These are phyloP conservation scores for Protobothrops flavoviridis DNA, from an alignment of 2,113 vertebrate genomes.

Conservation along the genomic window DNA sequence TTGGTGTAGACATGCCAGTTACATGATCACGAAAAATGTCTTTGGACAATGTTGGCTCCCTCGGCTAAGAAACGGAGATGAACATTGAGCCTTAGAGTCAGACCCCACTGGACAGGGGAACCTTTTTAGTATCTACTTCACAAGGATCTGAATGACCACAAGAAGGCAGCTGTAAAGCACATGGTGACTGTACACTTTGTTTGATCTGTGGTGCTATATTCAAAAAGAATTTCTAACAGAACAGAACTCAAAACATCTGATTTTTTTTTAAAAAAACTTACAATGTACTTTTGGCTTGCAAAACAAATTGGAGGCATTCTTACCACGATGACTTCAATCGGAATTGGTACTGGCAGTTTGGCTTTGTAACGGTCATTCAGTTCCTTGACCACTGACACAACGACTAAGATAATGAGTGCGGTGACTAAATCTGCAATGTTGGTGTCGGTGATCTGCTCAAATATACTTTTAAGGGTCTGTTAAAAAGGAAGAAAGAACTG, in stretches of 20 bases:
- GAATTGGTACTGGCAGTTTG: slow-evolving; percentile 89
- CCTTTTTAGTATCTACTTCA: no score
- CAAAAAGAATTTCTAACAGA: no score
- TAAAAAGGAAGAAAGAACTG: slow-evolving; percentile 33
- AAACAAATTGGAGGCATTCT: slow-evolving; percentile 44
- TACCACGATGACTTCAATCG: slow-evolving; percentile 93
- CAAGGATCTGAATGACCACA: no score
- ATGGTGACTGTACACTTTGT: no score
- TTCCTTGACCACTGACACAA: slow-evolving; percentile 88
- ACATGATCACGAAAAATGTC: not conserved
- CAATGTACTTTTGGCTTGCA: not conserved
- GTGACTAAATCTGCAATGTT: slow-evolving; percentile 90
- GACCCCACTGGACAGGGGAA: not conserved
- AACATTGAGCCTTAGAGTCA: not conserved
- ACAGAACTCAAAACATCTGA: slow-evolving; percentile 11
- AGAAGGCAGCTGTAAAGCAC: no score
- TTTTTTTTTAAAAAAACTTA: not conserved
- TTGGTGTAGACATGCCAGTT: not conserved
- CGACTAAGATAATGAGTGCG: slow-evolving; percentile 78
- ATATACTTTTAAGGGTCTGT: slow-evolving; percentile 81
- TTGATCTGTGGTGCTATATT: no score
- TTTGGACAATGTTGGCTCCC: not conserved
- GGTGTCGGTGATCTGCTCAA: slow-evolving; percentile 79
- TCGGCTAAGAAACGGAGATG: not conserved
- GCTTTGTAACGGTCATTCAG: slow-evolving; percentile 87